Conservation (phyloP, 2,888 invertebrate species). For the Onthophagus sagittarius region DNA sequence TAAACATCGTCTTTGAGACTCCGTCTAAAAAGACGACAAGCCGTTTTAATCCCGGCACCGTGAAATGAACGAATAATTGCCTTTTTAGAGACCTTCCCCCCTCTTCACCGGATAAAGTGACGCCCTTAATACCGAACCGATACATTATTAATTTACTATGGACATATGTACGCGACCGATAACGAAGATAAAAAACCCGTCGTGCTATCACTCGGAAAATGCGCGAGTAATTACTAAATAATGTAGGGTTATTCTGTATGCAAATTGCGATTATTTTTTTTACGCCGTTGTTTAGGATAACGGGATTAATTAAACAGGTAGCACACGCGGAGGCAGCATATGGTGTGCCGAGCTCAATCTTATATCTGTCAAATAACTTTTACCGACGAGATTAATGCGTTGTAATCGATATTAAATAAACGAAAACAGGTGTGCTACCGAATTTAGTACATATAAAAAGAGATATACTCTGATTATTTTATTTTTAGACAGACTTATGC, state of each 20-base stretch:
- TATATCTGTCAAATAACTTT: constrained; percentile 32
- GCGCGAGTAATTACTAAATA: not conserved
- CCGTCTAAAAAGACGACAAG: not conserved
- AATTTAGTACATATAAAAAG: constrained; percentile 17
- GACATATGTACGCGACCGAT: not conserved
- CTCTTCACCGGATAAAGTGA: not conserved
- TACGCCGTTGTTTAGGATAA: constrained; percentile 2
- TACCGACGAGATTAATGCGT: constrained; percentile 29
- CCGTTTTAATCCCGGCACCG: not conserved
- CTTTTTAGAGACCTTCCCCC: not conserved
- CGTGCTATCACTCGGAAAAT: not conserved
- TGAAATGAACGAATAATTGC: not conserved
- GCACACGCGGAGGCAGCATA: constrained; percentile 18
- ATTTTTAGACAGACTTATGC: not conserved
- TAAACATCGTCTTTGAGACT: constrained; percentile 40
- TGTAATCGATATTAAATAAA: constrained; percentile 32
- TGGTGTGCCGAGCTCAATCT: constrained; percentile 23
- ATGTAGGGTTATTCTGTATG: constrained; percentile 2
- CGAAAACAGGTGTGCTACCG: constrained; percentile 24
- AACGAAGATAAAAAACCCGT: not conserved
- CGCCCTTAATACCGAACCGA: not conserved
- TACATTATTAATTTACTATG: not conserved
- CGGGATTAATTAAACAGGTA: constrained; percentile 2
- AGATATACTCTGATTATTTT: constrained; percentile 8
- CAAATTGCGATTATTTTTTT: not conserved